phyloP scores from a whole-genome alignment of 2,113 vertebrate species.

The Todiramphus saurophagus region DNA sequence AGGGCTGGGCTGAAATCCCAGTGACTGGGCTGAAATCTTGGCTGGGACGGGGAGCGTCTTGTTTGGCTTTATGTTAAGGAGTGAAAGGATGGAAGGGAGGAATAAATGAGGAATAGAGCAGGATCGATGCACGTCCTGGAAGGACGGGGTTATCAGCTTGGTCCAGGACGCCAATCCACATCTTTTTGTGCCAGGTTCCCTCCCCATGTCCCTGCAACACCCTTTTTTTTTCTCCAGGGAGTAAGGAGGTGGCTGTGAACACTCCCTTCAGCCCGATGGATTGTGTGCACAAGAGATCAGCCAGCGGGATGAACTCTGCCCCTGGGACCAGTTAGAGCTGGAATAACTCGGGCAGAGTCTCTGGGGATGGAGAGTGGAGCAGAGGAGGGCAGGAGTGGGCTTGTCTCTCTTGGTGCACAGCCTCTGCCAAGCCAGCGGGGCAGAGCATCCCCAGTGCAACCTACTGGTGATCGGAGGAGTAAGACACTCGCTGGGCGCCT shows the following conservation, averaged over 20 bases:
- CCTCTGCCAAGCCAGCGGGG: background rate
- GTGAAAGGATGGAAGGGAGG: background rate
- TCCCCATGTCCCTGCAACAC: background rate
- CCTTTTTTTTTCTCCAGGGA: background rate
- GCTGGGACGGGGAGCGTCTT: background rate
- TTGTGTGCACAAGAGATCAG: background rate
- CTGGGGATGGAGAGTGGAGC: background rate
- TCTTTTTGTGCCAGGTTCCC: background rate
- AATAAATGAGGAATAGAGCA: background rate
- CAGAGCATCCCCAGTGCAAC: background rate
- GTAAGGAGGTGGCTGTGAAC: background rate
- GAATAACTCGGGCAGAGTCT: background rate
- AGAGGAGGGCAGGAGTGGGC: background rate
- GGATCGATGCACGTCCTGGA: background rate
- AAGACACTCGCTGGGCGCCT: fast-evolving
- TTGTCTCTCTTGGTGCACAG: background rate
- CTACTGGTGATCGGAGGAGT: background rate
- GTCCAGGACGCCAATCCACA: background rate
- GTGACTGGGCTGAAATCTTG: background rate
- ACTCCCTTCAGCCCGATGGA: fast-evolving
- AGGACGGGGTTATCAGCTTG: background rate
- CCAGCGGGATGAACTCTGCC: background rate
- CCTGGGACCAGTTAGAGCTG: background rate
- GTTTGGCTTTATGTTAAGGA: background rate
- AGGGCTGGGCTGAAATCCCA: background rate